Conservation (phyloP, 2,888 invertebrate species). For the Tortrix viridana region DNA sequence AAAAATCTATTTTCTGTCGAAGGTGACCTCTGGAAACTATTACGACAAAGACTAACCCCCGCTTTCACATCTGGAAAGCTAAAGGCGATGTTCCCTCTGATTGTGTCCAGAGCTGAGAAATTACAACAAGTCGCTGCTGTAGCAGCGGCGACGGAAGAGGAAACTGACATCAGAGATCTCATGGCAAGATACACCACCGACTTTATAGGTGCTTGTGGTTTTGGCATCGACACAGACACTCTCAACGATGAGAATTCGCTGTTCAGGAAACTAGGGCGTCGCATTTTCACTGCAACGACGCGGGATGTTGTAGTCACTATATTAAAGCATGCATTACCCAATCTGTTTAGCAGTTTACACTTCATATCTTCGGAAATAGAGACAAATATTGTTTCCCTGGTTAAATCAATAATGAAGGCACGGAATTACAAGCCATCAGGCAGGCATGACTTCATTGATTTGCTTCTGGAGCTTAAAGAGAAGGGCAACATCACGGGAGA, state of each 20-base stretch:
- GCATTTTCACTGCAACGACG: constrained; percentile 37
- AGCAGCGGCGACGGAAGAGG: constrained; percentile 13
- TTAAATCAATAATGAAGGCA: constrained; percentile 35
- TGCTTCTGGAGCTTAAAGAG: constrained; percentile 44
- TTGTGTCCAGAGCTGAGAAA: constrained; percentile 42
- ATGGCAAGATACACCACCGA: constrained; percentile 45
- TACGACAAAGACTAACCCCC: constrained; percentile 40
- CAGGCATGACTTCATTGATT: constrained; percentile 48
- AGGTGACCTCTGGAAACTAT: constrained; percentile 42
- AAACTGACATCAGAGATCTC: constrained; percentile 36
- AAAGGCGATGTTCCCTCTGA: constrained; percentile 47
- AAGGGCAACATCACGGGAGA: constrained; percentile 42
- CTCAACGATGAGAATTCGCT: constrained; percentile 42
- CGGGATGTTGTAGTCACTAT: constrained; percentile 20
- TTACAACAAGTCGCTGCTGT: constrained; percentile 26
- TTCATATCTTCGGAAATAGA: constrained; percentile 2
- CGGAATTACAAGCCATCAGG: constrained; percentile 44
- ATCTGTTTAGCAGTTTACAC: constrained; percentile 2
- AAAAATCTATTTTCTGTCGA: constrained; percentile 44
- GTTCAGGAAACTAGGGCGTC: constrained; percentile 42
- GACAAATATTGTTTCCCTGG: constrained; percentile 23
- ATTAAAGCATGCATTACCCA: constrained; percentile 19
- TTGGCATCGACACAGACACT: constrained; percentile 43
- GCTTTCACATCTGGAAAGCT: constrained; percentile 45
- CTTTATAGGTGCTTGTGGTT: constrained; percentile 44